These are phyloP conservation scores for Lasaia peninsularis DNA, from an alignment of 1,140 invertebrate genomes.

Conservation along the genomic window DNA sequence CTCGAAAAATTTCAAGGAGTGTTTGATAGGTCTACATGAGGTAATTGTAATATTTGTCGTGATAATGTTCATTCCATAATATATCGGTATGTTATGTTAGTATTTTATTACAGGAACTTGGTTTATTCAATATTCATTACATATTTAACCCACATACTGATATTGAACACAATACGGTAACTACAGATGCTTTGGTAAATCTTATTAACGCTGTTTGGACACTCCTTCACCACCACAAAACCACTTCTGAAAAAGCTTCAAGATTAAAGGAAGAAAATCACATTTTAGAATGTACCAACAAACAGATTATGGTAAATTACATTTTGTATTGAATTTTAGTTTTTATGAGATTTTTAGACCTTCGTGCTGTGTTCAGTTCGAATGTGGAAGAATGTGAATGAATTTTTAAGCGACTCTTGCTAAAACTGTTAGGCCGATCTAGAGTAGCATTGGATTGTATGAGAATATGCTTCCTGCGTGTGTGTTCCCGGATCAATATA, in stretches of 20 bases:
- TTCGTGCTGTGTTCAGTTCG: too few species aligned
- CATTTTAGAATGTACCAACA: conserved; percentile 56
- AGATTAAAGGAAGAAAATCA: conserved; percentile 49
- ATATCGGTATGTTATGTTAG: conserved; percentile 15
- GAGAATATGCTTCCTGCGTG: too few species aligned
- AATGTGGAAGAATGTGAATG: too few species aligned
- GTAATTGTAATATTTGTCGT: conserved; percentile 40
- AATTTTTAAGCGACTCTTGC: too few species aligned
- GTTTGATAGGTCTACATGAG: conserved; percentile 58
- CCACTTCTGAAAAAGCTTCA: conserved; percentile 43
- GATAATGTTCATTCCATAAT: background rate
- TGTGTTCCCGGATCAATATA: too few species aligned
- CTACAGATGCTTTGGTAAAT: conserved; percentile 46
- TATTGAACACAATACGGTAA: conserved; percentile 40
- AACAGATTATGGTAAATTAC: conserved; percentile 51
- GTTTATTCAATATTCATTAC: conserved; percentile 53
- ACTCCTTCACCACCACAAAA: conserved; percentile 53
- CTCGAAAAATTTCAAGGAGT: conserved; percentile 53
- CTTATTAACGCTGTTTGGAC: conserved; percentile 57
- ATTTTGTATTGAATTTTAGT: background rate
- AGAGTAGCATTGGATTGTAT: too few species aligned
- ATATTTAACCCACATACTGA: conserved; percentile 60
- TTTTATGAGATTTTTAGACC: too few species aligned
- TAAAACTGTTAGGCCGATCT: too few species aligned
- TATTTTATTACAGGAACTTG: conserved; percentile 46